A percentile compares a stretch with the other conserved stretches of the same genome.
phyloP scores from a whole-genome alignment of 2,797 vertebrate species.

The Eidolon dupreanum region DNA sequence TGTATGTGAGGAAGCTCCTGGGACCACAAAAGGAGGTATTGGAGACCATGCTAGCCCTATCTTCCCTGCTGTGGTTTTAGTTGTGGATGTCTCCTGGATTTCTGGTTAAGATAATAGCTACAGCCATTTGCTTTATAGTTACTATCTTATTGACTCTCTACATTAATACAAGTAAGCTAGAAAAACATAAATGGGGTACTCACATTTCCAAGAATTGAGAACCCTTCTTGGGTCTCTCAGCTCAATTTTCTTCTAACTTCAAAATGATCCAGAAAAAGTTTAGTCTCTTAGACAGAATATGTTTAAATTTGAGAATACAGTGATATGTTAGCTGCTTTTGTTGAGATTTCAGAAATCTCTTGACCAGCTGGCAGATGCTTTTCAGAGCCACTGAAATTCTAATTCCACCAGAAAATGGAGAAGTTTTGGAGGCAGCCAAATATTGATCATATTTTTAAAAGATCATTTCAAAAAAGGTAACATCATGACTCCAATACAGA shows the following conservation, averaged over 20 bases:
- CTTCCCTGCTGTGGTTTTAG: background rate
- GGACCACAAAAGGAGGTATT: background rate
- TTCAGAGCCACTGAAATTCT: background rate
- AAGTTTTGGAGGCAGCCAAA: background rate
- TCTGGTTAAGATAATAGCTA: background rate
- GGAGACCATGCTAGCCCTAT: background rate
- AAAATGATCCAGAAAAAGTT: background rate
- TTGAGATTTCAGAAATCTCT: background rate
- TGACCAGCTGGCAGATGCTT: background rate
- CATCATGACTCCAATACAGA: background rate
- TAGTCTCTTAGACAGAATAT: background rate
- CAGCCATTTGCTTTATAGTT: background rate
- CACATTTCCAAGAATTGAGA: background rate
- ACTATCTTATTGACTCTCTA: background rate
- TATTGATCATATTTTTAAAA: background rate
- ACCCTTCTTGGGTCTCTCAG: background rate
- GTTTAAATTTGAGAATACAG: background rate
- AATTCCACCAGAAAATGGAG: background rate
- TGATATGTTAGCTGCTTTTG: background rate
- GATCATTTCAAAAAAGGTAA: background rate
- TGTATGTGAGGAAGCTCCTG: background rate
- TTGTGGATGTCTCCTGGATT: background rate
- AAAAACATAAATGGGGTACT: background rate
- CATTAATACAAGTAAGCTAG: background rate
- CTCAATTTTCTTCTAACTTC: background rate